Evolutionary conservation across 2,113 vertebrate genomes (phyloP), one percentile per base, ranked within the genome.

Genomic region (Microcebus murinus): DNA sequence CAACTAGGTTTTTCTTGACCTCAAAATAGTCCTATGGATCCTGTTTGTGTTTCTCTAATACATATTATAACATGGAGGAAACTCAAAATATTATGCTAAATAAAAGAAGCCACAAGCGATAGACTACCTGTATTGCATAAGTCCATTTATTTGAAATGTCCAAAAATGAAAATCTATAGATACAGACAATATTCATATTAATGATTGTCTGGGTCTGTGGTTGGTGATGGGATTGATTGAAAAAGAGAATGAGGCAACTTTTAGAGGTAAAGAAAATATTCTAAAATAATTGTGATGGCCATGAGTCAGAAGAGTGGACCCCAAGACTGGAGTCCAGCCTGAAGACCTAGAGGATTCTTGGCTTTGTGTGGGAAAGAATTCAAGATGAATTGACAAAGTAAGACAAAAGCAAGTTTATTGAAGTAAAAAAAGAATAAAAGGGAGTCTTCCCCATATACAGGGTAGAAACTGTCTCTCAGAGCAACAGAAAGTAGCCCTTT

Each of bases 1-100:
- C 29, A 68, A 68, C 39, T 68, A 85, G 59, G 79, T 68, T 91
- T 88, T 88, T 86, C 70, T 57, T 93, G 14, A 90, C 90, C n/a
- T 85, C 61, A 79, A 79, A 95, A 91, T 68, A 21, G 14, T 42
- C 39, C 57, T 95, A 42, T 25, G 29, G 31, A 18, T 92, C 1
- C 50, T 95, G 13, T 34, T 27, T 83, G 0, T 42, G 0, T 90
- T 91, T 94, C 90, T 76, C 70, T 90, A 77, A 50, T 73, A 39
- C 45, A 68, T 31, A 34, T 57, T 63, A 77, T 61, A 90, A 57
- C 27, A 59, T 21, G 70, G n/a, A 52, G n/a, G 29, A 67, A 91
- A 74, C 34, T 90, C 12, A 70, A 87, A 91, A 84, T 3, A 50
- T 81, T 79, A 94, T 45, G 45, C 55, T 90, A 86, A 83, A 23